A percentile compares a stretch with the other conserved stretches of the same genome.
These are phyloP conservation scores for Melanotaenia maccullochi DNA, from an alignment of 2,797 vertebrate species.

Conservation along the genomic window DNA sequence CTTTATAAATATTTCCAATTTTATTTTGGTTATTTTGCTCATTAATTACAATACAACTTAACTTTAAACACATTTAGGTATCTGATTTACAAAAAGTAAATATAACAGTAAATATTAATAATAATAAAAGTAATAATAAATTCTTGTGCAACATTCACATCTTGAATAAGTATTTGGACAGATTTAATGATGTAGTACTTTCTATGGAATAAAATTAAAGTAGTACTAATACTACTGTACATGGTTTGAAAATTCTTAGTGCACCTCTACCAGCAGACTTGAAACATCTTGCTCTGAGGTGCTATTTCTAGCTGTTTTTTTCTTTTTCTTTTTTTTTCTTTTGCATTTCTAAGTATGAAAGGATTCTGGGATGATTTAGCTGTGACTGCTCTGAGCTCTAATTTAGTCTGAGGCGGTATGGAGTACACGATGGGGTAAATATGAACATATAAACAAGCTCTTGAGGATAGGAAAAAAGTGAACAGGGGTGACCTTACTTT, in stretches of 20 bases:
- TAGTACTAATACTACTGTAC: slow-evolving; percentile 27
- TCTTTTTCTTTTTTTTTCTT: slow-evolving; percentile 42
- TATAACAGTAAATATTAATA: no score
- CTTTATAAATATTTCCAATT: background rate
- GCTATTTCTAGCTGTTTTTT: slow-evolving; percentile 50
- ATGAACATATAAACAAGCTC: slow-evolving; percentile 47
- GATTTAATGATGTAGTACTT: slow-evolving; percentile 26
- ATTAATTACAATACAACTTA: no score
- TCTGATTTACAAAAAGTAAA: slow-evolving; percentile 18
- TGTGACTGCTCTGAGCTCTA: slow-evolving; percentile 41
- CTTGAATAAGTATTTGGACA: slow-evolving; percentile 25
- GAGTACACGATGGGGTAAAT: slow-evolving; percentile 30
- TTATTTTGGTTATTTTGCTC: background rate
- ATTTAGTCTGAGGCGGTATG: slow-evolving; percentile 42
- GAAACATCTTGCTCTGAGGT: slow-evolving; percentile 49
- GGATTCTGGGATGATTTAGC: slow-evolving; percentile 53
- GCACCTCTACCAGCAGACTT: slow-evolving; percentile 42
- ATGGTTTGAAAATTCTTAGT: slow-evolving; percentile 33
- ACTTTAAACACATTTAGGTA: slow-evolving; percentile 9
- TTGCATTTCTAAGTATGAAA: slow-evolving; percentile 63
- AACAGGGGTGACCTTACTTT: slow-evolving; percentile 7
- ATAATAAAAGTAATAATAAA: no score
- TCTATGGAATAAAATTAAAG: slow-evolving; percentile 21
- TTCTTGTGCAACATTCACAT: slow-evolving; percentile 13
- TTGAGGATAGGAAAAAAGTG: background rate